These are phyloP conservation scores for Anas bernieri DNA, from an alignment of 2,797 vertebrate genomes.

Conservation along the genomic window DNA sequence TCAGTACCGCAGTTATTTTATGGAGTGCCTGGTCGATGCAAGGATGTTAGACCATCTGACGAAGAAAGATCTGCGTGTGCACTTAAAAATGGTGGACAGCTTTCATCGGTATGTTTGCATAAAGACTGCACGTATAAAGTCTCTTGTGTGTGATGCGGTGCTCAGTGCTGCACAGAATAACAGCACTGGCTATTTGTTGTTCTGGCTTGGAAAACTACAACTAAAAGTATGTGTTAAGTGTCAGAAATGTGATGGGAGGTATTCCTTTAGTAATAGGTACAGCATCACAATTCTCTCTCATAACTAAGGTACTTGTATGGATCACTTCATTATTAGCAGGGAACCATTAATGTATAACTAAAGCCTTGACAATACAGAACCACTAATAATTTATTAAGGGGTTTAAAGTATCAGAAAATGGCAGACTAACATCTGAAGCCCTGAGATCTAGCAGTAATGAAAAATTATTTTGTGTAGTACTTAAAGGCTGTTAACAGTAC, in stretches of 20 bases:
- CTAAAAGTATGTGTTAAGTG: not conserved
- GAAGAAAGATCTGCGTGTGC: slow-evolving; percentile 97
- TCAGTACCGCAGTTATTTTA: slow-evolving; percentile 98
- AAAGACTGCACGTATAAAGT: not conserved
- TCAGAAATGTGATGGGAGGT: not conserved
- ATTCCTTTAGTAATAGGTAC: not conserved
- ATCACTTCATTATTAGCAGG: not conserved
- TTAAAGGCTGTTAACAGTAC: slow-evolving; percentile 14
- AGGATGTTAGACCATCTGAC: slow-evolving; percentile 98
- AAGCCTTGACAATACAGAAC: not conserved
- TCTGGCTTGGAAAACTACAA: not conserved
- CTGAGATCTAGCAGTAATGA: slow-evolving; percentile 1
- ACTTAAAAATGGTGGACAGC: slow-evolving; percentile 99
- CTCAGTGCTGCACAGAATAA: not conserved
- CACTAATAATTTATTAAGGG: not conserved
- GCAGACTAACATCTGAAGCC: not conserved
- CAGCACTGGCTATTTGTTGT: not conserved
- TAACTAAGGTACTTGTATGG: not conserved
- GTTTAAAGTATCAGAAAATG: not conserved
- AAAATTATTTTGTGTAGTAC: slow-evolving; percentile 8
- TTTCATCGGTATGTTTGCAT: slow-evolving; percentile 90
- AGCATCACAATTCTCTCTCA: not conserved
- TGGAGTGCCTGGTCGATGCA: slow-evolving; percentile 98
- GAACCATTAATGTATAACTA: not conserved
- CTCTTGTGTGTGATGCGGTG: not conserved